phyloP scores from a whole-genome alignment of 2,888 invertebrate genomes.

The Hermodice carunculata region DNA sequence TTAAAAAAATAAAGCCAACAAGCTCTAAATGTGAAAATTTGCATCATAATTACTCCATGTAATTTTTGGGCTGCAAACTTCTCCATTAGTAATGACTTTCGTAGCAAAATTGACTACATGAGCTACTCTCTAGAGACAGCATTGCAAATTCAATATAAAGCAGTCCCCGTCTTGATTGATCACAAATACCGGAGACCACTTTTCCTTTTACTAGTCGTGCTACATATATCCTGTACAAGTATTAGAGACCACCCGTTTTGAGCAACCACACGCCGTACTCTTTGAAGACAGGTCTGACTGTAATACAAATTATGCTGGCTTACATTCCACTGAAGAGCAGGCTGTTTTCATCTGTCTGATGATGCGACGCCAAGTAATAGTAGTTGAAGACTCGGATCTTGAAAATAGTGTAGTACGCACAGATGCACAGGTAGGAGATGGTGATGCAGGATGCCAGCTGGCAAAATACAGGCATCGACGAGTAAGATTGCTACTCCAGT shows the following conservation, averaged over 20 bases:
- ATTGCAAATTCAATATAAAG: too few relatives aligned
- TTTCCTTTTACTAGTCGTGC: too few relatives aligned
- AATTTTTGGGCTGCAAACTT: too few relatives aligned
- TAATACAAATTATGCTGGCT: constrained; percentile 58
- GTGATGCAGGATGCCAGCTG: constrained; percentile 90
- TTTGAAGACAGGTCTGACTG: background rate
- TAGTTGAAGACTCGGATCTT: constrained; percentile 96
- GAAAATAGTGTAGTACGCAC: constrained; percentile 97
- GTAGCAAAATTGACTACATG: too few relatives aligned
- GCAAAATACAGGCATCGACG: constrained; percentile 58
- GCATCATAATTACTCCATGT: too few relatives aligned
- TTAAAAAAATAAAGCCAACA: too few relatives aligned
- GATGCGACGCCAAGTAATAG: constrained; percentile 96
- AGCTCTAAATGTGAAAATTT: too few relatives aligned
- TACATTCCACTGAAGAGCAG: constrained; percentile 98
- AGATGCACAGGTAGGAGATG: constrained; percentile 95
- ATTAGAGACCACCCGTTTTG: background rate
- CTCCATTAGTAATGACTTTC: too few relatives aligned
- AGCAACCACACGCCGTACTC: background rate
- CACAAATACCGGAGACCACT: too few relatives aligned
- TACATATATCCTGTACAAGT: background rate
- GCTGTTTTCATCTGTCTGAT: constrained; percentile 98
- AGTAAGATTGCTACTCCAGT: too few relatives aligned
- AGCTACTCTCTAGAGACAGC: too few relatives aligned
- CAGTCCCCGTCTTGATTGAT: too few relatives aligned